phyloP scores from a whole-genome alignment of 2,113 vertebrate species.

The Ptyas mucosa region DNA sequence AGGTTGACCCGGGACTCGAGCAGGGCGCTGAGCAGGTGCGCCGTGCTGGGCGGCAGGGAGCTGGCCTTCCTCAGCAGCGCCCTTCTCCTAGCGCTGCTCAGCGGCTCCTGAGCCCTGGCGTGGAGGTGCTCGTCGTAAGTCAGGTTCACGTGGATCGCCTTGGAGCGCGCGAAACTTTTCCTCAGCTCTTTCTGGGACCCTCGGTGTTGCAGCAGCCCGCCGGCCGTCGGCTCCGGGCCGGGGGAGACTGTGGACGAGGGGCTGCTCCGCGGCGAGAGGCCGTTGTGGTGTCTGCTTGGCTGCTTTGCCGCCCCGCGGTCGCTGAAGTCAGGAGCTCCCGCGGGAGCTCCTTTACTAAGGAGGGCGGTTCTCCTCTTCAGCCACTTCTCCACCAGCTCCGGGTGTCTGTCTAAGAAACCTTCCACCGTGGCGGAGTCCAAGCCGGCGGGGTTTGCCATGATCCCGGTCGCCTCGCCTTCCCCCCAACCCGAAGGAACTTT shows the following conservation, averaged over 20 bases:
- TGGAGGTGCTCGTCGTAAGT: conserved; percentile 96
- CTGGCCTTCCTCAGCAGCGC: conserved; percentile 94
- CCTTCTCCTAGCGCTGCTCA: conserved; percentile 89
- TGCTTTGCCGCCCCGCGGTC: conserved; percentile 18
- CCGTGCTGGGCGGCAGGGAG: conserved; percentile 91
- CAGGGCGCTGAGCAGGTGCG: conserved; percentile 93
- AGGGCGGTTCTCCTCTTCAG: conserved; percentile 70
- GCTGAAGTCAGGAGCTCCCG: not conserved
- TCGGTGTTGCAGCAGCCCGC: conserved; percentile 70
- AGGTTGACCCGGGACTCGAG: conserved; percentile 96
- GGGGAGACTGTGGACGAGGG: not conserved
- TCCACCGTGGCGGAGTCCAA: conserved; percentile 92
- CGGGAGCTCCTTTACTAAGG: not conserved
- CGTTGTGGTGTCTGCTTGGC: conserved; percentile 9
- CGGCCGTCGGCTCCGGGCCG: conserved; percentile 11
- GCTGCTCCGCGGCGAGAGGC: not conserved
- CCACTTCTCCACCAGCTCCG: conserved; percentile 91
- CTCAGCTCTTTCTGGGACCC: conserved; percentile 94
- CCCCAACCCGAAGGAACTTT: not conserved
- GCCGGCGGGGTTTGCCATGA: conserved; percentile 74
- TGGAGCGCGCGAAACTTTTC: conserved; percentile 94
- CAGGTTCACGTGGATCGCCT: conserved; percentile 90
- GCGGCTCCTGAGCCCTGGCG: conserved; percentile 87
- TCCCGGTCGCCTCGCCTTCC: not conserved
- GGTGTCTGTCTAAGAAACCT: conserved; percentile 93